Base-by-base conservation (phyloP, 2,113 vertebrate species). In the Urocolius indicus region DNA sequence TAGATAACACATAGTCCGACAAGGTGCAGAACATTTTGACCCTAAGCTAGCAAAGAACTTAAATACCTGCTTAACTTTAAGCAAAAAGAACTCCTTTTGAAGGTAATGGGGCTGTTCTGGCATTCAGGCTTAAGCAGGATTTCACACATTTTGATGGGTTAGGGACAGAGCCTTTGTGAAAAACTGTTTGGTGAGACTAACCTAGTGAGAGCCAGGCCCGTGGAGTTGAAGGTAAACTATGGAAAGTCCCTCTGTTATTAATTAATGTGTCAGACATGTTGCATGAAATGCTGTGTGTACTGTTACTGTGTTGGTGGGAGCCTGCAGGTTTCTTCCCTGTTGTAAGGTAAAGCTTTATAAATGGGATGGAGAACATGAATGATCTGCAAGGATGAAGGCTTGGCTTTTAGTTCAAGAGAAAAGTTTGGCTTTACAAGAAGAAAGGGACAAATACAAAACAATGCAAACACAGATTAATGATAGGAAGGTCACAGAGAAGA, bases 1-100 rank as follows among this genome's bases (percentile, higher is more conserved):
- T 49, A 93, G 92, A 81, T 76, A 87, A 96, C 80, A 86, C 92
- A 84, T 38, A 87, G 86, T 92, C 93, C 92, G 95, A 92, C 90
- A 84, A 93, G 88, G 92, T 92, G 93, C 88, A 79, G 83, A 93
- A 89, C 73, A 89, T 58, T 96, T 75, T 94, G 93, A 97, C 92
- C 86, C 88, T 41, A 68, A 75, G 90, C 92, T 88, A 48, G 85
- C 83, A 94, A 87, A 92, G 90, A 73, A 95, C 92, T 97, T 96
- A 96, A 94, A 94, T 65, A 96, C 6, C 80, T 87, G 90, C 80
- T 90, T 90, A 94, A 93, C 90, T 94, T 93, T 52, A 57, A 66
- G 84, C 72, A 67, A 86, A 94, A 94, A 73, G 17, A 83, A 87
- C 46, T 43, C 38, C 43, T 93, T 93, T 89, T 89, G 92, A 94